A percentile compares a stretch with the other conserved stretches of the same genome.
These are phyloP conservation scores for Gnathonemus echidnorhynchus DNA, from an alignment of 2,113 vertebrate species.

Conservation along the genomic window DNA sequence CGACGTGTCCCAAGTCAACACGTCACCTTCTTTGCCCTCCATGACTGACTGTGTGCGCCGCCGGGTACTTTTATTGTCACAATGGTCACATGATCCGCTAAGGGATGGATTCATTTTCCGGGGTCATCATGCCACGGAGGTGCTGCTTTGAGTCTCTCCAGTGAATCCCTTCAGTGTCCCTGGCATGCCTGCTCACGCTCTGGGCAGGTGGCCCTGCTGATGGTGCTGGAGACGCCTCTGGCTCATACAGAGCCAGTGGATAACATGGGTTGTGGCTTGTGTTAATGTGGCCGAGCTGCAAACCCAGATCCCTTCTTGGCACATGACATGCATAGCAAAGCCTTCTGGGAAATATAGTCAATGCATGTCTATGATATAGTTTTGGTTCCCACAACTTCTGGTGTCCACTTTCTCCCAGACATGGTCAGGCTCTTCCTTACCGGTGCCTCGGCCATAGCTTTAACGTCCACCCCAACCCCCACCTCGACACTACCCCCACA, in stretches of 20 bases:
- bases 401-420: not conserved
- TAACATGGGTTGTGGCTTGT: not conserved
- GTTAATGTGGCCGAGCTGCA: not conserved
- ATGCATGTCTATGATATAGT: not conserved
- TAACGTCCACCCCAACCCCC: not conserved
- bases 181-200: not conserved
- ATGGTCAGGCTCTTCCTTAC: not conserved
- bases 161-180: not conserved
- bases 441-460: not conserved
- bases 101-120: not conserved
- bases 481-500: not conserved
- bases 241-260: not conserved
- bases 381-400: not conserved
- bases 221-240: not conserved
- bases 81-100: not conserved
- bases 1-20: not conserved
- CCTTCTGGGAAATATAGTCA: slow-evolving; percentile 36
- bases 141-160: not conserved
- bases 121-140: not conserved
- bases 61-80: not conserved
- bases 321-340: slow-evolving; percentile 22
- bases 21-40: not conserved
- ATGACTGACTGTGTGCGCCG: not conserved
- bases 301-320: slow-evolving; percentile 20
- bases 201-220: not conserved